phyloP scores from a whole-genome alignment of 2,888 invertebrate genomes.

The Latrodectus hesperus region DNA sequence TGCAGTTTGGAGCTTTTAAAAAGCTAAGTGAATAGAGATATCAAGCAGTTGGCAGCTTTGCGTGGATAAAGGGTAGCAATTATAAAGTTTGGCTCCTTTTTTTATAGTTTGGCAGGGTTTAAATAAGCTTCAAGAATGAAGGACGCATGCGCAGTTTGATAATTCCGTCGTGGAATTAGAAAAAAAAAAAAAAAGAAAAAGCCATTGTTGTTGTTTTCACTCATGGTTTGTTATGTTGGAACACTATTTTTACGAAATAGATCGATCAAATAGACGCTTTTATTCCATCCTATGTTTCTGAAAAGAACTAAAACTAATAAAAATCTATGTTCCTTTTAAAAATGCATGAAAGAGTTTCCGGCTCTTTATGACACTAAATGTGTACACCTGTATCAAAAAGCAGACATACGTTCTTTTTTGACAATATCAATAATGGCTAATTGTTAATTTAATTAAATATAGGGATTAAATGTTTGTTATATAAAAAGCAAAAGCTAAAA shows the following conservation, averaged over 20 bases:
- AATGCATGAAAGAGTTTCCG: too few species aligned
- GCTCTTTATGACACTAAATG: too few species aligned
- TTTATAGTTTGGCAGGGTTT: background rate
- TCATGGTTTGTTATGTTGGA: background rate
- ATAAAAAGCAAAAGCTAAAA: too few species aligned
- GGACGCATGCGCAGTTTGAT: background rate
- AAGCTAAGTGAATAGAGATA: constrained; percentile 8
- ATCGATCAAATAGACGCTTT: background rate
- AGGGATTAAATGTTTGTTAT: too few species aligned
- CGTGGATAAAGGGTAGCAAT: background rate
- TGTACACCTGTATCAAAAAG: too few species aligned
- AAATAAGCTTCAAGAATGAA: background rate
- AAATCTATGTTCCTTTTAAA: too few species aligned
- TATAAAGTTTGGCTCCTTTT: background rate
- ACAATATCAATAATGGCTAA: too few species aligned
- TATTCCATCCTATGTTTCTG: background rate
- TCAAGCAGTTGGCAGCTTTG: constrained; percentile 7
- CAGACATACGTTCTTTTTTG: too few species aligned
- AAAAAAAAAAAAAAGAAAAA: background rate
- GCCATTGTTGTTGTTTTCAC: background rate
- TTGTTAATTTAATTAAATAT: too few species aligned
- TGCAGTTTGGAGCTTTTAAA: background rate
- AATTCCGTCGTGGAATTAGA: background rate
- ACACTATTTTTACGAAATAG: background rate
- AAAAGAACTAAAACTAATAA: too few species aligned